Conservation (phyloP, 2,113 vertebrate species). For the Paradisaea rubra region DNA sequence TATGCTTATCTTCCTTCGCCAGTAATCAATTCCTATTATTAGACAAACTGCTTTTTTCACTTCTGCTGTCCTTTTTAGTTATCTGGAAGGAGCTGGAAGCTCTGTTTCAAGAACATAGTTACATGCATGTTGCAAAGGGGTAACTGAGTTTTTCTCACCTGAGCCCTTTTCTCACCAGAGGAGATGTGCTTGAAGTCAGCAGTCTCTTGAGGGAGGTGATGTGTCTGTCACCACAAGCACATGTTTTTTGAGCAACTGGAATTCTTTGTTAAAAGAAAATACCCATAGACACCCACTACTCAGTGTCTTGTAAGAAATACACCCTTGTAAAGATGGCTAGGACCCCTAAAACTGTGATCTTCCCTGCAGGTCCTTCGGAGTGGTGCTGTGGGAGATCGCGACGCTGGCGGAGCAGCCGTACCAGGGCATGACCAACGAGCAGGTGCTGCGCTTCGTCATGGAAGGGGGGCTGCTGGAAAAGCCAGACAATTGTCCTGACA, state of each 20-base stretch:
- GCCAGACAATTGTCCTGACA: slow-evolving; percentile 95
- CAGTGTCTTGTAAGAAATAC: not conserved
- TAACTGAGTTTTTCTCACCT: not conserved
- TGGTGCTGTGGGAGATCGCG: slow-evolving; percentile 96
- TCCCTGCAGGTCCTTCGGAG: slow-evolving; percentile 88
- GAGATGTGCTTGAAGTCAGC: not conserved
- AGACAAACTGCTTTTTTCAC: not conserved
- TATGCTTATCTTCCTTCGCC: not conserved
- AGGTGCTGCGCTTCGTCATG: slow-evolving; percentile 98
- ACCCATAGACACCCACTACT: not conserved
- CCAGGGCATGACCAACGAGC: slow-evolving; percentile 98
- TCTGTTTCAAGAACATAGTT: not conserved
- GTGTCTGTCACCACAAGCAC: not conserved
- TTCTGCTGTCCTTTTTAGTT: not conserved
- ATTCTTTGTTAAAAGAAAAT: not conserved
- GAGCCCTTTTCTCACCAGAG: not conserved
- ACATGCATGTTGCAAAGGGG: not conserved
- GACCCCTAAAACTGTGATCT: not conserved
- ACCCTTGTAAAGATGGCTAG: rapidly evolving
- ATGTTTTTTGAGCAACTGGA: not conserved
- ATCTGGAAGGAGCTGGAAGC: not conserved
- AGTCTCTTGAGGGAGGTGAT: not conserved
- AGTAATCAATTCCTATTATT: slow-evolving; percentile 23
- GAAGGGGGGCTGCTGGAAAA: slow-evolving; percentile 96
- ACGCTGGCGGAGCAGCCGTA: slow-evolving; percentile 95